Base-by-base conservation (phyloP, 2,797 vertebrate species). In the Eupleurogrammus muticus region DNA sequence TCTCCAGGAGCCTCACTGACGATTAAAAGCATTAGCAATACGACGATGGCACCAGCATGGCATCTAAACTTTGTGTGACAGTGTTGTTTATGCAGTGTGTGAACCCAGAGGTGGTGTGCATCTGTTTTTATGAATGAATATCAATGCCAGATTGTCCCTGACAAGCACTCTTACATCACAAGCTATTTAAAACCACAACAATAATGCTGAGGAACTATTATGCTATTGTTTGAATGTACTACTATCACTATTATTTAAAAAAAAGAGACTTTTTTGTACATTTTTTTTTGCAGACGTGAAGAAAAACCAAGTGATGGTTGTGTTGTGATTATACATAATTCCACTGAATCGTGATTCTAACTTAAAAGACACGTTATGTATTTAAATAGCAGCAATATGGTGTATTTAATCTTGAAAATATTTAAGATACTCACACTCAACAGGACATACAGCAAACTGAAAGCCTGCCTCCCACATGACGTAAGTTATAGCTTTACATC, bases 331-430 rank as follows among this genome's bases (percentile, higher is more conserved):
- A 80, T 77, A 80, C 81, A 80, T 90, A 81, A 84, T 89, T 89
- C 79, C 79, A 83, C 84, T 87, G 83, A 90, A 92, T 86, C 79
- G 77, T 84, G 34, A 88, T 84, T 90, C 89, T 95, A 94, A 94
- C 90, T 94, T 95, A 94, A 94, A 89, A 90, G 89, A 90, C 86
- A 91, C 87, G 58, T 87, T 85, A 80, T 89, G 77, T 94, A 94
- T 94, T 94, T 94, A 94, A 93, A 89, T 88, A 90, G 77, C 81
- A 88, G 86, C 90, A 89, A 83, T 92, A 92, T 89, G 88, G 76
- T 92, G 90, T 94, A 95, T 95, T 93, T 95, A 94, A 94, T 92
- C 91, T 86, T 91, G 83, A 90, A 84, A 88, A 87, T 93, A 92
- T 94, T 91, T 92, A 93, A 94, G 81, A 93, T 87, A 86, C 81